These are phyloP conservation scores for Andrena minutula DNA, from an alignment of 2,888 invertebrate species.

Conservation along the genomic window DNA sequence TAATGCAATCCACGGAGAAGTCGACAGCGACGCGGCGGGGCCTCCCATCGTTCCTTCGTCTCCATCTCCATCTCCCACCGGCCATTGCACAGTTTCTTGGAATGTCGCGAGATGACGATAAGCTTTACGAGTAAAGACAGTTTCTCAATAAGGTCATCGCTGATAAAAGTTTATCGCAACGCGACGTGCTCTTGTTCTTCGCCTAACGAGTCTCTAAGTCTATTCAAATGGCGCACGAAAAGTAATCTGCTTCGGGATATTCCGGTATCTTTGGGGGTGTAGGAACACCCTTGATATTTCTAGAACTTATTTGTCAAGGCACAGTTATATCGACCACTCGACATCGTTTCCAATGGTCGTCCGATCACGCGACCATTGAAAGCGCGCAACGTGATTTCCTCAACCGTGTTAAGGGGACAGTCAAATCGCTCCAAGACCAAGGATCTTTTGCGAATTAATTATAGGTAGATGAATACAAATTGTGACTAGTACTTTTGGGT, in stretches of 20 bases:
- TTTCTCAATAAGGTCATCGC: constrained; percentile 30
- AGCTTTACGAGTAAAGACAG: not conserved
- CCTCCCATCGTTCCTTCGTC: constrained; percentile 14
- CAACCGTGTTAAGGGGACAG: no score
- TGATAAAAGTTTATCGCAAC: constrained; percentile 52
- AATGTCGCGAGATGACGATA: constrained; percentile 12
- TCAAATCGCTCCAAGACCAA: no score
- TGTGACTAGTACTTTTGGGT: no score
- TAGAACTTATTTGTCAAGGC: no score
- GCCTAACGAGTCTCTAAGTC: not conserved
- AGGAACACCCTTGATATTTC: no score
- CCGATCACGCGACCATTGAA: no score
- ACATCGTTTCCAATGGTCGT: no score
- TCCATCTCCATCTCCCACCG: not conserved
- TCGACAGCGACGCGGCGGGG: constrained; percentile 41
- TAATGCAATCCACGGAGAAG: constrained; percentile 72
- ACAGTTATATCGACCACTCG: no score
- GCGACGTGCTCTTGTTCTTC: not conserved
- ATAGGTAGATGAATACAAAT: no score
- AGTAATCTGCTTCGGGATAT: constrained; percentile 30
- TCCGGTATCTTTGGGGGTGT: no score
- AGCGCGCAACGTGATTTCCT: no score
- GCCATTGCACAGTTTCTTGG: not conserved
- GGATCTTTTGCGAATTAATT: no score
- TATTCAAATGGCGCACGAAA: not conserved